Evolutionary conservation across 2,888 invertebrate genomes (phyloP), one percentile per base, ranked within the genome.

Genomic region (Entomobrya proxima): DNA sequence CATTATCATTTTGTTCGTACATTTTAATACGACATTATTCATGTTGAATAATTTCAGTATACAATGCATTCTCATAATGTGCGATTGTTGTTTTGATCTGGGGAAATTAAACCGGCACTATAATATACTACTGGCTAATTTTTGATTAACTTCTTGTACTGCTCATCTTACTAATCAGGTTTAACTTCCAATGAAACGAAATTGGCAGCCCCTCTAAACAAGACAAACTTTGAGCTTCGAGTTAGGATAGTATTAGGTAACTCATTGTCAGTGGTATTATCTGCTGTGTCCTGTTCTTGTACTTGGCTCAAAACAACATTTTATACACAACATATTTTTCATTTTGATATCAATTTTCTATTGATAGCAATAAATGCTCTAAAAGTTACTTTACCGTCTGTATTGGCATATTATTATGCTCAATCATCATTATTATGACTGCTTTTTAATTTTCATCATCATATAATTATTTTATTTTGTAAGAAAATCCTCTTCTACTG

Each of bases 121-220:
- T 58, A 15, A 58, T 21, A 58, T 58, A 58, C n/a, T n/a, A n/a
- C 30, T 64, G 64, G 37, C 37, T 64, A 64, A 35, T 64, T 64
- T 35, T 18, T 61, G 30, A 37, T 37, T 37, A 35, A 61, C 32
- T 61, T 35, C 35, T 18, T 37, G 18, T 64, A 37, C 35, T 37
- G 37, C 64, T 37, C 21, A 37, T 37, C n/a, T 32, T n/a, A 35
- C 64, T 64, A 64, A 64, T 64, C 64, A 64, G 64, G 64, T 64
- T 64, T 64, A 37, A 64, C 18, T 64, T 64, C 37, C 64, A 64
- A n/a, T 18, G 35, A 64, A 64, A 64, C 21, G 11, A 35, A 21
- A 11, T 27, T 18, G 21, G 6, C 18, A 24, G 7, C 9, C n/a
- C 27, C n/a, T n/a, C n/a, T n/a, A n/a, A n/a, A n/a, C n/a, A n/a